Evolutionary conservation across 2,113 vertebrate species (phyloP), one percentile per base, ranked within the genome.

Genomic region (Eublepharis macularius): DNA sequence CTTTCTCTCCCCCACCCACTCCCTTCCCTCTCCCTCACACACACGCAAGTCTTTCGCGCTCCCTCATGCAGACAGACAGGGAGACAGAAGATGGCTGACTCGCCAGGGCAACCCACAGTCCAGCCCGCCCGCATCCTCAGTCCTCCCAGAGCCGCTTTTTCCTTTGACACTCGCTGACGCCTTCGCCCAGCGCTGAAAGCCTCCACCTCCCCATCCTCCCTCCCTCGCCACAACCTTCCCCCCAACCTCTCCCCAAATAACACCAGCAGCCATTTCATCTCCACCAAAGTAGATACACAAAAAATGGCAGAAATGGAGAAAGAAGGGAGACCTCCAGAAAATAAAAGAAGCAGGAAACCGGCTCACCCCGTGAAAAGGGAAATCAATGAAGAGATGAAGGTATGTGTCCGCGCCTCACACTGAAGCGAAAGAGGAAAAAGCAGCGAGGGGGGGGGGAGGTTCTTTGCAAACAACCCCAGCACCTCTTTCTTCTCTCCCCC

Each of bases 301-400:
- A 95, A 98, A 97, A 99, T 99, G 98, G 98, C 98, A 98, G 98
- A 99, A 96, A 99, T 97, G 97, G 98, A 99, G 97, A 99, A 99
- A 97, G 98, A 99, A 95, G 98, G 98, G 95, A 99, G 98, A 98
- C 98, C 98, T 94, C 98, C 98, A 90, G 98, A 99, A 99, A 98
- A 98, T 97, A 99, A 99, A 93, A 96, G 98, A 91, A 99, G 98
- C 98, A 97, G 98, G 95, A 98, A 98, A 91, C 97, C 98, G 94
- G 98, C 98, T 86, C 98, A 98, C 96, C 98, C 98, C 77, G 94
- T 99, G 95, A 99, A 99, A 93, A 96, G 98, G 95, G 98, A 99
- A 94, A 99, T 99, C 95, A 99, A 99, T 89, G 98, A 99, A 92
- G 98, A 99, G 96, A 99, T 99, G 98, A 99, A 99, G 98, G 98